Base-by-base conservation (phyloP, 2,113 vertebrate genomes). In the Colinus virginianus region DNA sequence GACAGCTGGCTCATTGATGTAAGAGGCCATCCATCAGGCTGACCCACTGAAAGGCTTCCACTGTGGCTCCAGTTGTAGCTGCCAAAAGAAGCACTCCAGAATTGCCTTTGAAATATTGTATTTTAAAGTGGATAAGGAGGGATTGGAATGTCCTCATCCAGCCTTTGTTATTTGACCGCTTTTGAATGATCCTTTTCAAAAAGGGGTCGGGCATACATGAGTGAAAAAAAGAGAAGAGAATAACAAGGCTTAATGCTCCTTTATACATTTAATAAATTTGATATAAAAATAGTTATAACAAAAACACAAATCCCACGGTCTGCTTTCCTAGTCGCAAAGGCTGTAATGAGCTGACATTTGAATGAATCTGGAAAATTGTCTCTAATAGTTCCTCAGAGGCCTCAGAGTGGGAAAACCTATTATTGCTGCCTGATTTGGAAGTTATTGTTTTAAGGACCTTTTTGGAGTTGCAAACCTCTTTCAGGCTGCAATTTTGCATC, bases 51-150 rank as follows among this genome's bases (percentile, higher is more conserved):
- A 94, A 94, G 81, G 84, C 74, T 90, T 95, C 78, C 51, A 17
- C 89, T 63, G 72, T n/a, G 69, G 51, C 68, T 95, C 61, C 64
- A 80, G 87, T 80, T 67, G 64, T 43, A 71, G 84, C 84, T 94
- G 96, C 96, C 96, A 94, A 94, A 95, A 94, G 95, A 84, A 95
- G 89, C 76, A 83, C 84, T 86, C 40, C 61, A 85, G 61, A 96
- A 91, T 61, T 49, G 75, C 84, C 78, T 96, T 95, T 94, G 93
- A 94, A 95, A 96, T 92, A 94, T 75, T 91, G 84, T 63, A 66
- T 13, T 85, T 95, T 95, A 70, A 90, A 95, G 93, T 91, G 94
- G 91, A 88, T 94, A 91, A 96, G 91, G 96, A 95, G 68, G 84
- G 78, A 87, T 67, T 95, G 87, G 90, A 95, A 92, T 80, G 91